Conservation (phyloP, 2,113 vertebrate genomes). For the Xiphophorus hellerii region DNA sequence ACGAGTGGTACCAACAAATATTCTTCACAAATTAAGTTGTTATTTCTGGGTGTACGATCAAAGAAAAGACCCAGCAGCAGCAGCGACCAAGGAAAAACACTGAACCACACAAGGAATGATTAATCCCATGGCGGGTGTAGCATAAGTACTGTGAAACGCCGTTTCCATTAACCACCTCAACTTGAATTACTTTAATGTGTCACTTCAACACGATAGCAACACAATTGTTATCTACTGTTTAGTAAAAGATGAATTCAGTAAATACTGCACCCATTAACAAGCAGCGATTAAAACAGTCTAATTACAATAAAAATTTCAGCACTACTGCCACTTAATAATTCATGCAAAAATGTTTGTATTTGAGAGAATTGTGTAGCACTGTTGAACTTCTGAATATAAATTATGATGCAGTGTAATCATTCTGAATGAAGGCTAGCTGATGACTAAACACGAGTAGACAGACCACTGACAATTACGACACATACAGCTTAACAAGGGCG, state of each 20-base stretch:
- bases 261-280: not conserved
- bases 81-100: not conserved
- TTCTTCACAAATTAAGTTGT: not conserved
- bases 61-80: not conserved
- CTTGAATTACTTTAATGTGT: not conserved
- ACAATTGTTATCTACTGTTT: not conserved
- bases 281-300: not conserved
- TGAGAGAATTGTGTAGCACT: not conserved
- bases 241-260: not conserved
- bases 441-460: conserved; percentile 7
- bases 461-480: conserved; percentile 1
- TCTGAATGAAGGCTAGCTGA: not conserved
- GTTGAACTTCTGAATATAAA: conserved; percentile 3
- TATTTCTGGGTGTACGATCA: not conserved
- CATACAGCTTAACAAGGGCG: not conserved
- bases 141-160: not conserved
- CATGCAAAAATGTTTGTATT: not conserved
- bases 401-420: not conserved
- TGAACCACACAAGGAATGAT: not conserved
- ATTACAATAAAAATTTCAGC: not conserved
- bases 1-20: not conserved
- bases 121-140: not conserved
- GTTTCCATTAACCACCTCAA: not conserved
- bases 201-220: not conserved
- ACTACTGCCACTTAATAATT: not conserved